These are phyloP conservation scores for Motacilla alba DNA, from an alignment of 2,113 vertebrate species.

Conservation along the genomic window DNA sequence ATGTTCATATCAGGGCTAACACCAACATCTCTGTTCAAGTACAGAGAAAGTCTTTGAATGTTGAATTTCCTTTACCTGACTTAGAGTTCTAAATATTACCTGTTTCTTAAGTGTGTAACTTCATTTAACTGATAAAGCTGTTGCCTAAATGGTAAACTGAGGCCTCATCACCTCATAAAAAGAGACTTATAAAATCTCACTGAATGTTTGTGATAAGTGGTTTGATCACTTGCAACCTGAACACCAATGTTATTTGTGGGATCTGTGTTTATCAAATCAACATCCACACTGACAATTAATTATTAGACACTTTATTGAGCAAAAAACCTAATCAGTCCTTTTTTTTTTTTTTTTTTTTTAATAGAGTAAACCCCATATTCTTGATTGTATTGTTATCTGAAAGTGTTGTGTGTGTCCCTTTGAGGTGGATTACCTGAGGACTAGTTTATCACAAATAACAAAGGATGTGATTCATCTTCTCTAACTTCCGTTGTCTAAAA, in stretches of 20 bases:
- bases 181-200: background rate
- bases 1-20: rapidly evolving
- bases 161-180: background rate
- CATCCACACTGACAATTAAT: background rate
- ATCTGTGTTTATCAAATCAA: background rate
- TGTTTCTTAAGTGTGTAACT: background rate
- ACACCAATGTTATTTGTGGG: background rate
- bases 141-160: background rate
- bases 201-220: background rate
- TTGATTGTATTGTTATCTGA: background rate
- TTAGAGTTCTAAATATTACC: background rate
- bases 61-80: background rate
- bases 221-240: background rate
- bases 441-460: background rate
- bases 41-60: background rate
- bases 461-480: background rate
- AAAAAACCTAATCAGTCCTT: background rate
- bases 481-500: background rate
- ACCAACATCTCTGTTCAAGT: background rate
- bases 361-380: background rate
- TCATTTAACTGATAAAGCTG: background rate
- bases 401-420: background rate
- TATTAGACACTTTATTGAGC: background rate
- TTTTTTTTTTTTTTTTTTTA: background rate
- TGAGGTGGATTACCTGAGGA: background rate